Percentiles rank a stretch among this genome's conserved stretches.
These are phyloP conservation scores for Drosophila hydei DNA, from an alignment of 1,140 invertebrate species.

Conservation along the genomic window DNA sequence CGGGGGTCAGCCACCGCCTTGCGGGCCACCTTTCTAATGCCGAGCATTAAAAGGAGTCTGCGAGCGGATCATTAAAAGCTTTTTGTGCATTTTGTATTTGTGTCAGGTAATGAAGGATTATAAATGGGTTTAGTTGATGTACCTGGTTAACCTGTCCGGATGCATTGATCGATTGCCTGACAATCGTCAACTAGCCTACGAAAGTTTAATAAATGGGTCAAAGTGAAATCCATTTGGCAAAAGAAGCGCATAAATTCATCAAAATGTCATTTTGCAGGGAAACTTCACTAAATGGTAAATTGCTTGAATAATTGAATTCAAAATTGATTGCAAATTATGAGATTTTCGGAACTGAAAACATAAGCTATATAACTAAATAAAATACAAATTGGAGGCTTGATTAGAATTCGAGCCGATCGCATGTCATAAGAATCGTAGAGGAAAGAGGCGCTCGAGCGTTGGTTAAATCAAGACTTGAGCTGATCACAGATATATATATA, in stretches of 20 bases:
- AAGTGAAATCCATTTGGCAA: constrained; percentile 15
- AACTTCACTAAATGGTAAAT: background rate
- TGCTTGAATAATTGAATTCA: background rate
- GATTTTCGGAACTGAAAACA: too few relatives aligned
- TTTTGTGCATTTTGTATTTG: constrained; percentile 18
- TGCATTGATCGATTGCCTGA: constrained; percentile 66
- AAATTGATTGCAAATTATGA: background rate
- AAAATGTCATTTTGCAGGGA: background rate
- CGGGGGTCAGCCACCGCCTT: constrained; percentile 73
- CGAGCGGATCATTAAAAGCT: constrained; percentile 68
- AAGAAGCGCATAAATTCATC: constrained; percentile 7
- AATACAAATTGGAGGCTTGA: too few relatives aligned
- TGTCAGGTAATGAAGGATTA: constrained; percentile 70
- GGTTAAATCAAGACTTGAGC: too few relatives aligned
- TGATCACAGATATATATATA: too few relatives aligned
- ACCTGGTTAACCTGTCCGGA: constrained; percentile 34
- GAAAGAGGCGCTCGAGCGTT: too few relatives aligned
- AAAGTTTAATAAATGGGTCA: constrained; percentile 6
- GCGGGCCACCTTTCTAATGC: constrained; percentile 78
- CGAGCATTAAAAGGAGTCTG: constrained; percentile 57
- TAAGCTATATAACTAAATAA: background rate
- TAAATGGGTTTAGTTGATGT: constrained; percentile 58
- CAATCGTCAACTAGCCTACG: constrained; percentile 23
- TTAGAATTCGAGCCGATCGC: too few relatives aligned
- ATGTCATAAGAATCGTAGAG: too few relatives aligned